These are phyloP conservation scores for Entomobrya proxima DNA, from an alignment of 2,888 invertebrate species.

Conservation along the genomic window DNA sequence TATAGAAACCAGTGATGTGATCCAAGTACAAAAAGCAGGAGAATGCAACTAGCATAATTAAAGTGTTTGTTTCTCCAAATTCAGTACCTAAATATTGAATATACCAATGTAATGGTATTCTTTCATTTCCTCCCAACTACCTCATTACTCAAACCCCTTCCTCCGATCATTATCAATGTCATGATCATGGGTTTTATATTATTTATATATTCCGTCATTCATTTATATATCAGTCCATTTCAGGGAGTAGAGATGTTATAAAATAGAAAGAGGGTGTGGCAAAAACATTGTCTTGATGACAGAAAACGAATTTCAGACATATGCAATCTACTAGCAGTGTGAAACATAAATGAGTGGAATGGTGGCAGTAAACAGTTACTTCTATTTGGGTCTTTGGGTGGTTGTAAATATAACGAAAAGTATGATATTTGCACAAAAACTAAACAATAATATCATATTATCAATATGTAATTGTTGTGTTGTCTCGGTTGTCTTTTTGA, in stretches of 20 bases:
- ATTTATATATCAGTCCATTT: not conserved
- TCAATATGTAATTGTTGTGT: no score
- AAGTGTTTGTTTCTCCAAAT: not conserved
- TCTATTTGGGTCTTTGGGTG: no score
- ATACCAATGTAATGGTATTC: not conserved
- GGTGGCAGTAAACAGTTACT: no score
- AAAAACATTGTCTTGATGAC: not conserved
- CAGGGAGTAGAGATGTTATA: not conserved
- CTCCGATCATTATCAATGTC: not conserved
- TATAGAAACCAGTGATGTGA: no score
- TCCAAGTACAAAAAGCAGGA: no score
- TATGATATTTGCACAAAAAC: no score
- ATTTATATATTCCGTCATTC: not conserved
- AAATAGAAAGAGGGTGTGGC: not conserved
- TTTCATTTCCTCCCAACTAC: not conserved
- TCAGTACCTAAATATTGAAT: not conserved
- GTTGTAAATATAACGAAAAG: no score
- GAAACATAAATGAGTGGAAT: no score
- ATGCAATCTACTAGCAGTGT: not conserved
- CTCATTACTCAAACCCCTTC: not conserved
- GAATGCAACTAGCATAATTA: conserved; percentile 33
- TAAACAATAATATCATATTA: no score
- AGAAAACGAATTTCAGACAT: not conserved
- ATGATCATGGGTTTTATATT: not conserved
- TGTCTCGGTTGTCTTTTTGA: no score